Conservation (phyloP, 2,888 invertebrate genomes). For the Hipparchia semele region DNA sequence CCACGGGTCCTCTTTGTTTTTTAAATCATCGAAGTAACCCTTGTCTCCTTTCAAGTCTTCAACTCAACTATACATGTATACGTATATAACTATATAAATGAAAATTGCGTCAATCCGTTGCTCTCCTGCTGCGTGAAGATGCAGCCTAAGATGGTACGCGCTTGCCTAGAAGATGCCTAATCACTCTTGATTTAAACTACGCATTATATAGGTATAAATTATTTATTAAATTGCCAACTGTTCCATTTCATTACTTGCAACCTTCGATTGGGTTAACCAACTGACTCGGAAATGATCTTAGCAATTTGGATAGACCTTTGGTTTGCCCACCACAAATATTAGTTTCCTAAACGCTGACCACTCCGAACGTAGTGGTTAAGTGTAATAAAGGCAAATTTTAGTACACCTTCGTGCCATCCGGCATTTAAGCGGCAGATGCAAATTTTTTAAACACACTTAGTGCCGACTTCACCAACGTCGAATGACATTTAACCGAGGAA, state of each 20-base stretch:
- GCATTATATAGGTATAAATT: background rate
- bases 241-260: background rate
- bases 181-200: too few relatives aligned
- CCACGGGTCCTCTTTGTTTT: too few relatives aligned
- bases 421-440: constrained; percentile 61
- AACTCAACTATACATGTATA: too few relatives aligned
- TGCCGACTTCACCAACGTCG: too few relatives aligned
- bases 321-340: constrained; percentile 39
- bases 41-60: too few relatives aligned
- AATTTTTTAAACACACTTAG: constrained; percentile 8
- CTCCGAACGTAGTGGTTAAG: constrained; percentile 48
- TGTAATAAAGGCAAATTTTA: constrained; percentile 57
- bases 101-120: too few relatives aligned
- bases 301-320: constrained; percentile 28
- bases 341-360: constrained; percentile 49
- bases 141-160: too few relatives aligned
- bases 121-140: background rate
- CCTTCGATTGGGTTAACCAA: constrained; percentile 15
- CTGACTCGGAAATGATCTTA: constrained; percentile 21
- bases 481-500: too few relatives aligned
- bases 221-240: background rate
- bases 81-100: too few relatives aligned
- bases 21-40: background rate
- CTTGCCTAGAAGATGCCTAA: too few relatives aligned
- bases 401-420: constrained; percentile 55